phyloP scores from a whole-genome alignment of 2,113 vertebrate species.

The Heliornis fulica region DNA sequence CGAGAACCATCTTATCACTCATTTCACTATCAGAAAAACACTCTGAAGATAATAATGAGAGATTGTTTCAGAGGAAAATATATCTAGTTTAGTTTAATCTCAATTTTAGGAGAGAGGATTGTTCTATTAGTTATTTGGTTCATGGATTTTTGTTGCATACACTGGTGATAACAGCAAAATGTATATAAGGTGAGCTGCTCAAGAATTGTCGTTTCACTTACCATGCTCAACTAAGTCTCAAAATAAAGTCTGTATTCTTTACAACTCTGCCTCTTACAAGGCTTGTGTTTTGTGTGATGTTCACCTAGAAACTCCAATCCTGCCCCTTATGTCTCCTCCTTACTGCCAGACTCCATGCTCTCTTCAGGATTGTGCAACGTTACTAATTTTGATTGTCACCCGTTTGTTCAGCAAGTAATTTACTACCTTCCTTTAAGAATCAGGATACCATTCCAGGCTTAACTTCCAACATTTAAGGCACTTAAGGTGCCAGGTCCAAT shows the following conservation, averaged over 20 bases:
- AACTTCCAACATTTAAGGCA: slow-evolving; percentile 65
- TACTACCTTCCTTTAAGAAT: slow-evolving; percentile 62
- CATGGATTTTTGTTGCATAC: background rate
- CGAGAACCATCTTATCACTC: slow-evolving; percentile 54
- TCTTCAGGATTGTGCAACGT: slow-evolving; percentile 1
- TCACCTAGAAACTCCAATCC: background rate
- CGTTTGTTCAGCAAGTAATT: slow-evolving; percentile 53
- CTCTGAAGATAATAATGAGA: slow-evolving; percentile 42
- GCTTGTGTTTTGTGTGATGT: background rate
- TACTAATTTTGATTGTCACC: slow-evolving; percentile 61
- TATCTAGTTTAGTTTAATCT: slow-evolving; percentile 37
- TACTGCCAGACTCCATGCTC: background rate
- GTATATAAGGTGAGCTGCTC: background rate
- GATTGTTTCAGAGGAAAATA: slow-evolving; percentile 41
- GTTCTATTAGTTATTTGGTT: background rate
- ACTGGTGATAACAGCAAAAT: background rate
- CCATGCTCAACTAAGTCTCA: background rate
- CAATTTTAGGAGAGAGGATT: background rate
- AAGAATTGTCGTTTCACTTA: background rate
- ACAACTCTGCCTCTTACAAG: background rate
- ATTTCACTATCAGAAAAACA: slow-evolving; percentile 50
- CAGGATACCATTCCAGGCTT: slow-evolving; percentile 57
- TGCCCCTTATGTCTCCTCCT: background rate
- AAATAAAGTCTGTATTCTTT: background rate
- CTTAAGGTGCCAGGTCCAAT: slow-evolving; percentile 70